Conservation (phyloP, 1,140 invertebrate genomes). For the Monochamus saltuarius region DNA sequence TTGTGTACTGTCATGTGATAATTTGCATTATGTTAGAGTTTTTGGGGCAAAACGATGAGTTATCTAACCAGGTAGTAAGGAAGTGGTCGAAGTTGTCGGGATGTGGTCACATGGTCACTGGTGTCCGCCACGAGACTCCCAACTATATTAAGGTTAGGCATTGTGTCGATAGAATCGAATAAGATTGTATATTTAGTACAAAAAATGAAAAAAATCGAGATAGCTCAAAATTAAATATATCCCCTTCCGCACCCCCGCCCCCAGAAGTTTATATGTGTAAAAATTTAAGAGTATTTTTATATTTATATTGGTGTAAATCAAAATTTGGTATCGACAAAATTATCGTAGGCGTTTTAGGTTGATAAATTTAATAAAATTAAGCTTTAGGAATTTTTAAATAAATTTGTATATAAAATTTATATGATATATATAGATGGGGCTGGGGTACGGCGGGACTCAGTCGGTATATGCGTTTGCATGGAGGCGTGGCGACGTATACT, state of each 20-base stretch:
- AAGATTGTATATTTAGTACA: slow-evolving; percentile 56
- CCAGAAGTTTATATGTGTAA: slow-evolving; percentile 52
- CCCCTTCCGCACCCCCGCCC: slow-evolving; percentile 25
- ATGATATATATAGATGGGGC: slow-evolving; percentile 51
- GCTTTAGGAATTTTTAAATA: slow-evolving; percentile 54
- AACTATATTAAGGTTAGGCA: slow-evolving; percentile 51
- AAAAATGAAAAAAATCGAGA: slow-evolving; percentile 52
- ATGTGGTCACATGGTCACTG: slow-evolving; percentile 44
- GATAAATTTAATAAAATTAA: slow-evolving; percentile 52
- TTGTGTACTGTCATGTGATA: background rate
- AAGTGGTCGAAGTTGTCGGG: slow-evolving; percentile 45
- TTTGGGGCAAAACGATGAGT: slow-evolving; percentile 17
- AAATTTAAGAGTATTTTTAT: slow-evolving; percentile 56
- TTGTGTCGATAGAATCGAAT: slow-evolving; percentile 53
- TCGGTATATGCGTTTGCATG: slow-evolving; percentile 37
- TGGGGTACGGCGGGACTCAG: slow-evolving; percentile 17
- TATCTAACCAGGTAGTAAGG: slow-evolving; percentile 25
- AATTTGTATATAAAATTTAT: slow-evolving; percentile 55
- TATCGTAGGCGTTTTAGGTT: slow-evolving; percentile 51
- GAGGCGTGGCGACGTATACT: slow-evolving; percentile 53
- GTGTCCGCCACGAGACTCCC: slow-evolving; percentile 49
- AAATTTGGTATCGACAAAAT: slow-evolving; percentile 53
- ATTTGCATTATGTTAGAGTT: background rate
- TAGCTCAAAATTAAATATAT: slow-evolving; percentile 53
- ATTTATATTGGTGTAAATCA: slow-evolving; percentile 56